phyloP scores from a whole-genome alignment of 2,888 invertebrate genomes.

The Seira ritae region DNA sequence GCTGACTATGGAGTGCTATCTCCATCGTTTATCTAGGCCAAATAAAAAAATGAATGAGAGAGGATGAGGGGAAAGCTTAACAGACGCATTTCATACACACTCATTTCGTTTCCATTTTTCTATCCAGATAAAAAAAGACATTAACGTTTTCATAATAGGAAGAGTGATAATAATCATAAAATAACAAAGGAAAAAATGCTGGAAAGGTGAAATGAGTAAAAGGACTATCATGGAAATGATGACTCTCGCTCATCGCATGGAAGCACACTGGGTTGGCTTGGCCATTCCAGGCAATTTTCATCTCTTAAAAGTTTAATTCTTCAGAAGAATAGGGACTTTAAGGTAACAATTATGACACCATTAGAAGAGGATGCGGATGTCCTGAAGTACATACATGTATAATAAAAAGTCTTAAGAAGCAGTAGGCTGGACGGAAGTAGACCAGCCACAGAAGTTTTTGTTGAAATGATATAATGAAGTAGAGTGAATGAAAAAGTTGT shows the following conservation, averaged over 20 bases:
- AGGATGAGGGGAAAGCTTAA: constrained; percentile 7
- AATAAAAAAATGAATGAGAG: background rate
- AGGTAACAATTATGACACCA: too few species aligned
- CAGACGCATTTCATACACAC: constrained; percentile 27
- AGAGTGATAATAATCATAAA: background rate
- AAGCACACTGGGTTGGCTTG: constrained; percentile 2
- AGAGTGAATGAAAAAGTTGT: too few species aligned
- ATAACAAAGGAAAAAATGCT: too few species aligned
- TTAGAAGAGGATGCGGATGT: too few species aligned
- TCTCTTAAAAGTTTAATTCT: constrained; percentile 9
- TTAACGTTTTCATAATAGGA: constrained; percentile 33
- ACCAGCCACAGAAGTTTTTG: too few species aligned
- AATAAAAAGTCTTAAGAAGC: too few species aligned
- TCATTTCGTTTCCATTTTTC: constrained; percentile 44
- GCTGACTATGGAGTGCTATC: too few species aligned
- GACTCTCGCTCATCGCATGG: background rate
- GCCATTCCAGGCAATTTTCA: background rate
- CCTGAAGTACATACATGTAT: too few species aligned
- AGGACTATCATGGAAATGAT: constrained; percentile 24
- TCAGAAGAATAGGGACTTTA: too few species aligned
- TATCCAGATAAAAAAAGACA: constrained; percentile 14
- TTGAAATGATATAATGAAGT: too few species aligned
- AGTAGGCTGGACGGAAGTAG: too few species aligned
- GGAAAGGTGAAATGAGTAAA: background rate
- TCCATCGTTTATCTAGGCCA: too few species aligned